These are phyloP conservation scores for Crocodylus rhombifer DNA, from an alignment of 2,797 vertebrate genomes.

Conservation along the genomic window DNA sequence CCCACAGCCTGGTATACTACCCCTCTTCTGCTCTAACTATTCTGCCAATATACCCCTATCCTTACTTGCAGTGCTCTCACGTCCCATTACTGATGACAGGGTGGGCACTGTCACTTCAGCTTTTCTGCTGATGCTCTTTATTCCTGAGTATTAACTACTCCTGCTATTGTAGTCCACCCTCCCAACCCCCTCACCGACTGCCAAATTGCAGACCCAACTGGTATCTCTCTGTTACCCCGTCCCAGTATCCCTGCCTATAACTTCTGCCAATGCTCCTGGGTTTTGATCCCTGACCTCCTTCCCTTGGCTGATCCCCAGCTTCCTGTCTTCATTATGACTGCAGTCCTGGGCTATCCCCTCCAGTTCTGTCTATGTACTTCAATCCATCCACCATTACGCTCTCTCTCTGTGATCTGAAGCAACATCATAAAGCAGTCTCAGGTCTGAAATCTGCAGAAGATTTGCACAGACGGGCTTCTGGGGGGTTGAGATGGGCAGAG, in stretches of 20 bases:
- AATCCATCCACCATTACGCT: too few relatives aligned
- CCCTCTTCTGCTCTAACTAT: neutral
- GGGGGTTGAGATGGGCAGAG: neutral
- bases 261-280: neutral
- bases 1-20: neutral
- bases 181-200: fast-evolving
- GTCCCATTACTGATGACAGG: neutral
- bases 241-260: neutral
- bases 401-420: neutral
- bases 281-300: neutral
- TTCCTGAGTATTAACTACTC: neutral
- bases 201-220: neutral
- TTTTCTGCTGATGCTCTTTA: neutral
- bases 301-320: neutral
- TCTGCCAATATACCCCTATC: neutral
- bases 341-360: neutral
- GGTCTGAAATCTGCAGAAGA: neutral
- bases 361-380: too few relatives aligned
- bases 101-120: neutral
- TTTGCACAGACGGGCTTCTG: neutral
- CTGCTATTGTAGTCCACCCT: neutral
- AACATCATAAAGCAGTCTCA: neutral
- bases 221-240: neutral
- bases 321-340: neutral
- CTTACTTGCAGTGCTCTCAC: fast-evolving